phyloP scores from a whole-genome alignment of 1,140 invertebrate genomes.

The Popillia japonica region DNA sequence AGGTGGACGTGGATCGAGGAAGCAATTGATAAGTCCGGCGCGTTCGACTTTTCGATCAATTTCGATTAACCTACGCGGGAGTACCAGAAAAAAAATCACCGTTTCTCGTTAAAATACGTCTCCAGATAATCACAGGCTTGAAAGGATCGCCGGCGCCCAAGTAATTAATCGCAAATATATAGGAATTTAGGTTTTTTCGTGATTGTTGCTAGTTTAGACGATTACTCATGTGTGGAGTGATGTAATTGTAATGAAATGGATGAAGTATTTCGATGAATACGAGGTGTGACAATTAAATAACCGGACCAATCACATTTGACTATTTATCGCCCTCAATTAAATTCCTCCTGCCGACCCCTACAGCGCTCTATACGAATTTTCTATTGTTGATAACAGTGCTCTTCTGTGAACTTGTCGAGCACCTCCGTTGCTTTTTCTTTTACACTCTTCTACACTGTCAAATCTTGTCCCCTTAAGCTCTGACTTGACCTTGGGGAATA shows the following conservation, averaged over 20 bases:
- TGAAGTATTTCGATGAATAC: neutral
- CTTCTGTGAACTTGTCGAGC: too few species aligned
- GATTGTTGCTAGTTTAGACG: neutral
- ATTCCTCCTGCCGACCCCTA: too few species aligned
- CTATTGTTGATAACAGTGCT: too few species aligned
- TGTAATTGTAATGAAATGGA: neutral
- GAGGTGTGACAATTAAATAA: too few species aligned
- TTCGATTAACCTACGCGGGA: constrained; percentile 8
- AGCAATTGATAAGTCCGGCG: constrained; percentile 10
- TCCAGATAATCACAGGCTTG: constrained; percentile 12
- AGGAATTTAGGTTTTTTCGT: constrained; percentile 14
- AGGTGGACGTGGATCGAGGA: neutral
- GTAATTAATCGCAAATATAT: constrained; percentile 31
- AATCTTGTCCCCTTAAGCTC: too few species aligned
- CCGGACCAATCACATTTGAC: too few species aligned
- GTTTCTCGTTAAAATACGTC: constrained; percentile 33
- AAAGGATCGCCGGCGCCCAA: neutral
- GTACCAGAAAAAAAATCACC: constrained; percentile 25
- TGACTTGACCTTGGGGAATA: too few species aligned
- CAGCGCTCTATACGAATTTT: too few species aligned
- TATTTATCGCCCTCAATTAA: too few species aligned
- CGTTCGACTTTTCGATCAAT: neutral
- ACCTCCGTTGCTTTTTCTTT: too few species aligned
- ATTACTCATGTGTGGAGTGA: neutral
- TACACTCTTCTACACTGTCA: too few species aligned